Evolutionary conservation across 1,140 invertebrate species (phyloP), one percentile per base, ranked within the genome.

Genomic region (Orchesella cincta): DNA sequence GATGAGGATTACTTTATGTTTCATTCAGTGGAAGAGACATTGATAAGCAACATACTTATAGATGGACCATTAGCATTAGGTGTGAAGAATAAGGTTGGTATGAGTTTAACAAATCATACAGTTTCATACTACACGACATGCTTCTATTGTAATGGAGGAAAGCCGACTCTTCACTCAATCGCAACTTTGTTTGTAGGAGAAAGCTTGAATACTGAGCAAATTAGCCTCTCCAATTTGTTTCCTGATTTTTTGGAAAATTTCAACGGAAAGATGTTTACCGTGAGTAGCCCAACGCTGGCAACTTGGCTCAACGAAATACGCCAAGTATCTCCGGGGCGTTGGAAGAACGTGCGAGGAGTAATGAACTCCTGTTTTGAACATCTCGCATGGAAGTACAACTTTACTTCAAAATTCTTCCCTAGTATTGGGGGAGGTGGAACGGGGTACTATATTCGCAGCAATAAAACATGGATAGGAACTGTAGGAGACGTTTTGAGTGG

Each of bases 391-490:
- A 62, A 62, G 54, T 62, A 62, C 54, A 62, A 62, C 54, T 12
- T 26, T 26, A 14, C 54, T 5, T 8, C 8, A 5, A 62, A 26
- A 8, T 62, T 16, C 54, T 16, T 62, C 26, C 54, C 54, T 8
- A 16, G 12, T n/a, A 26, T 8, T 62, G 54, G 54, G 54, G 54
- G 39, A 46, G n/a, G 39, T 46, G 54, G 54, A 18, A 62, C 54
- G 12, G 54, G 54, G 8, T 5, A 5, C 12, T 20, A 12, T 33
- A 62, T 35, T 75, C 5, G 8, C 16, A n/a, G n/a, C n/a, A 76
- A 79, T 57, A 70, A 52, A 0, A 77, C 72, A 12, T 79, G 78
- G 78, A 73, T 72, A 26, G 78, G 78, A 0, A 67, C 33, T 36
- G 75, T 80, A 3, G 78, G 78, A 0, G 75, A 80, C 39, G 70